Conservation (phyloP, 2,888 invertebrate species). For the Limnephilus lunatus region DNA sequence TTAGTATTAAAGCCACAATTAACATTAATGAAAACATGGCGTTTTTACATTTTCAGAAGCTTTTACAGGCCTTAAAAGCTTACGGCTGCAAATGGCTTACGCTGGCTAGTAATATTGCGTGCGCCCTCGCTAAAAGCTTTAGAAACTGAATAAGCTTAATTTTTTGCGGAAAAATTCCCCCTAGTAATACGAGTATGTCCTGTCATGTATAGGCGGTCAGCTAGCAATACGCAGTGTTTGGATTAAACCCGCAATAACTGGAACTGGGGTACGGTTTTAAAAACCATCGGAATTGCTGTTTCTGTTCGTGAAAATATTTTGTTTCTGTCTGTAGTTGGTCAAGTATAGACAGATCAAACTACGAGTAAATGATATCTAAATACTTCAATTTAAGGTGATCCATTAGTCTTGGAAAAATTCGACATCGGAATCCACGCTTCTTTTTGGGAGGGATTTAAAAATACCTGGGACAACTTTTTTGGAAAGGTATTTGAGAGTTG, state of each 20-base stretch:
- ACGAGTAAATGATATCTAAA: too few relatives aligned
- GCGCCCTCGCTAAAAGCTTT: constrained; percentile 55
- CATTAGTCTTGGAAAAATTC: too few relatives aligned
- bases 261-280: neutral
- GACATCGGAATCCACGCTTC: too few relatives aligned
- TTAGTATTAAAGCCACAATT: constrained; percentile 41
- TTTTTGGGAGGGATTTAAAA: too few relatives aligned
- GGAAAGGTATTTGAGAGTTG: too few relatives aligned
- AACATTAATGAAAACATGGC: constrained; percentile 50
- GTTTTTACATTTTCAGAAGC: constrained; percentile 42
- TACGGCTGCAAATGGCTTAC: constrained; percentile 37
- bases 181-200: neutral
- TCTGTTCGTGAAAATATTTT: neutral
- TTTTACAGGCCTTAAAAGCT: constrained; percentile 44
- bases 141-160: constrained; percentile 4
- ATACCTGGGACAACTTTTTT: too few relatives aligned
- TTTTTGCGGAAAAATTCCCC: neutral
- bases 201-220: neutral
- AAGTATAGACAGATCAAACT: neutral
- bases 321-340: neutral
- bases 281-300: neutral
- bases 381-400: too few relatives aligned
- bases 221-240: neutral
- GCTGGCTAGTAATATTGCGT: constrained; percentile 35
- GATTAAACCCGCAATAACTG: neutral